Conservation (phyloP, 2,113 vertebrate species). For the Nettapus auritus region DNA sequence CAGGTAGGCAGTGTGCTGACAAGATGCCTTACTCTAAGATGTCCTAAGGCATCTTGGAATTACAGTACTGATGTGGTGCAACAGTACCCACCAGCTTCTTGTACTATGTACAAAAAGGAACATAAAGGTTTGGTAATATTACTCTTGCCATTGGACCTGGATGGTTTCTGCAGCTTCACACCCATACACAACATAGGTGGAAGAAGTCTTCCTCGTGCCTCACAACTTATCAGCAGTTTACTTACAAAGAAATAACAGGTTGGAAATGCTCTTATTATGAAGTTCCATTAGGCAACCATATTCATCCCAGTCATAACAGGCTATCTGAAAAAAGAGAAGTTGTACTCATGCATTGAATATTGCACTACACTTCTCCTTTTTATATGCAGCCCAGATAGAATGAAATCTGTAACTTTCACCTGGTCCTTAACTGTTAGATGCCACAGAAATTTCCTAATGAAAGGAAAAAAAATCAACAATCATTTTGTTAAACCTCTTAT, state of each 20-base stretch:
- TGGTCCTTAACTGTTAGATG: background rate
- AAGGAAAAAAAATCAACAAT: background rate
- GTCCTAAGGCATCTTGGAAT: background rate
- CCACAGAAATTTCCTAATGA: constrained; percentile 27
- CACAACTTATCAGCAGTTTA: background rate
- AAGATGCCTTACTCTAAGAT: background rate
- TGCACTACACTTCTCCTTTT: background rate
- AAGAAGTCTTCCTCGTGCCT: background rate
- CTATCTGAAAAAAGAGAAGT: constrained; percentile 38
- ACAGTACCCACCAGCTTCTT: background rate
- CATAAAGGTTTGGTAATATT: background rate
- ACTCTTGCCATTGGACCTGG: background rate
- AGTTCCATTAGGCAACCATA: constrained; percentile 57
- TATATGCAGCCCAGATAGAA: background rate
- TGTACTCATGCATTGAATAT: background rate
- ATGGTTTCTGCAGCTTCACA: background rate
- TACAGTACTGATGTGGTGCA: background rate
- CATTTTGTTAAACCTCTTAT: background rate
- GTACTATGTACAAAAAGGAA: background rate
- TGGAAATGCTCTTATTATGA: constrained; percentile 11
- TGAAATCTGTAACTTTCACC: constrained; percentile 28
- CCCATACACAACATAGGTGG: too few relatives aligned
- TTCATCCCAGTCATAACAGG: constrained; percentile 8
- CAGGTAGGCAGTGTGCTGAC: background rate
- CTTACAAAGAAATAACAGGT: constrained; percentile 46